Conservation (phyloP, 1,140 invertebrate genomes). For the Pseudomyrmex flavicornis region DNA sequence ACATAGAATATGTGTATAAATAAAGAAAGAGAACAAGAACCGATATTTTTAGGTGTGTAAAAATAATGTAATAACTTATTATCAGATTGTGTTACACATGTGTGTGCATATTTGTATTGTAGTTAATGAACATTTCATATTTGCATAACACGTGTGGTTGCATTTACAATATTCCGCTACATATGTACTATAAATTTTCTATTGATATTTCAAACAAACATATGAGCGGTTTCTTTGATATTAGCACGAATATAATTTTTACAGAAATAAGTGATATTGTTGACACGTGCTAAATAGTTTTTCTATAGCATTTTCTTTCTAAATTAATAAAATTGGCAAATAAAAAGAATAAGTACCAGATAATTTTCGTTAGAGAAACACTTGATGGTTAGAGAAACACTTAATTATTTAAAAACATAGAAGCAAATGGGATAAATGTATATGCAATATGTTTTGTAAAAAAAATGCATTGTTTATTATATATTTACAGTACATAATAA, state of each 20-base stretch:
- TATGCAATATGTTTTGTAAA: conserved; percentile 11
- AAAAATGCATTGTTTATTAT: conserved; percentile 4
- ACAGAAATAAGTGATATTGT: conserved; percentile 31
- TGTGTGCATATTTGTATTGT: conserved; percentile 44
- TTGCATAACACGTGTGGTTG: background rate
- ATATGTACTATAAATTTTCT: background rate
- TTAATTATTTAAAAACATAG: background rate
- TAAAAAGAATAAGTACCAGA: background rate
- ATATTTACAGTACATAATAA: conserved; percentile 48
- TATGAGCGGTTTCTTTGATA: conserved; percentile 16
- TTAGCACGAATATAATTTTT: conserved; percentile 23
- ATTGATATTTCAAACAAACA: background rate
- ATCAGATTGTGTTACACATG: background rate
- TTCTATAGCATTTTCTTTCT: background rate
- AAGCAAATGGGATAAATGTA: background rate
- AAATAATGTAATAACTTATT: conserved; percentile 57
- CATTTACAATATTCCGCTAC: conserved; percentile 2
- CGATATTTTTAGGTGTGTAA: conserved; percentile 18
- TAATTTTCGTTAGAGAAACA: background rate
- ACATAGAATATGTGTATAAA: background rate
- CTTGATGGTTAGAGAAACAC: background rate
- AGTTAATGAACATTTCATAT: conserved; percentile 24
- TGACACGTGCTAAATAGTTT: background rate
- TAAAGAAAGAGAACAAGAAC: background rate
- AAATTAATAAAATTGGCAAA: background rate